phyloP scores from a whole-genome alignment of 1,140 invertebrate species.

The Pseudomyrmex gracilis region DNA sequence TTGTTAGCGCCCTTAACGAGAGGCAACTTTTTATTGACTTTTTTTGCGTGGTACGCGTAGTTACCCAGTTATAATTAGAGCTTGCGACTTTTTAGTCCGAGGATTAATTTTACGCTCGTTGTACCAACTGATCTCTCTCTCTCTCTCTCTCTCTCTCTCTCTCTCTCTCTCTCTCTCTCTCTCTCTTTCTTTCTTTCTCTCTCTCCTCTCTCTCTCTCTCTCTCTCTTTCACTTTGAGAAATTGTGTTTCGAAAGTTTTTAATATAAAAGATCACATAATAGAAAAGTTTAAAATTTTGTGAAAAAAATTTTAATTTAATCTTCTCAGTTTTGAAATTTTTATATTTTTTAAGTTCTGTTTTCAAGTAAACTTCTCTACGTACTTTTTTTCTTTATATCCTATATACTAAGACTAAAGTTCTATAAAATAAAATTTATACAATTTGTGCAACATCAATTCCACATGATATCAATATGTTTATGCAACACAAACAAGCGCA shows the following conservation, averaged over 20 bases:
- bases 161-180: too few species aligned
- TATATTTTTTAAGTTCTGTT: not conserved
- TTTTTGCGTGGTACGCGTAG: not conserved
- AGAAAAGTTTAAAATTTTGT: not conserved
- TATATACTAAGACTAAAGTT: too few species aligned
- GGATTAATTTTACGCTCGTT: conserved; percentile 48
- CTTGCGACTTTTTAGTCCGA: conserved; percentile 39
- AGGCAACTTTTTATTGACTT: conserved; percentile 46
- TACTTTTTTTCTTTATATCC: too few species aligned
- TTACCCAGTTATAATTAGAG: conserved; percentile 22
- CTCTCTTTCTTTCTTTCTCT: too few species aligned
- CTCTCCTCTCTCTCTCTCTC: too few species aligned
- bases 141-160: too few species aligned
- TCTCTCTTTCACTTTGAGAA: conserved; percentile 5
- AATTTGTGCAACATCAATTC: not conserved
- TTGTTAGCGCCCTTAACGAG: conserved; percentile 33
- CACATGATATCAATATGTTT: not conserved
- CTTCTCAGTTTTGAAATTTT: not conserved
- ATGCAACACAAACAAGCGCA: too few species aligned
- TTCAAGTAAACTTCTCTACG: not conserved
- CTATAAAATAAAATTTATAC: too few species aligned
- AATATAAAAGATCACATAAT: not conserved
- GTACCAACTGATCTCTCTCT: not conserved
- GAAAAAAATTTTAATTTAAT: not conserved
- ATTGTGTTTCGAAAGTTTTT: not conserved